Base-by-base conservation (phyloP, 1,140 invertebrate genomes). In the Sogatella furcifera region DNA sequence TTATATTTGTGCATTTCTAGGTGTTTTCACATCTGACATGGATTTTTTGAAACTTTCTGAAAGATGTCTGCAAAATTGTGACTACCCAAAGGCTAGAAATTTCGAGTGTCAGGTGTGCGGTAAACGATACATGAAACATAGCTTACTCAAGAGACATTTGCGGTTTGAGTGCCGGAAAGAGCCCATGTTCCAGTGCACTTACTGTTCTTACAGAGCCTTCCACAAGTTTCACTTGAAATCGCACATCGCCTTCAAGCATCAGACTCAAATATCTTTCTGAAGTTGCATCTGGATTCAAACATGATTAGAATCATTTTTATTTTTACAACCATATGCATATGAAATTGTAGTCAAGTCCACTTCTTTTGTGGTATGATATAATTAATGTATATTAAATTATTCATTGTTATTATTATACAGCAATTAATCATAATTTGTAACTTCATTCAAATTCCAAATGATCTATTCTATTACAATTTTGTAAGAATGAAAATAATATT, bases 151-250 rank as follows among this genome's bases (percentile, higher is more conserved):
- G 21, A 41, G 63, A 24, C 65, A 66, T 57, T 11, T n/a, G 8
- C 46, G 34, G 8, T 46, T 42, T 19, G 80, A 81, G 60, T 82
- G 81, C 62, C 77, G 78, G 2, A 72, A 78, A 21, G 77, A 79
- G 44, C 76, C 77, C 5, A 13, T 14, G 1, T 62, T 69, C 61
- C 52, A 67, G 9, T 73, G 71, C 54, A 68, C 68, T 15, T 57
- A 67, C 53, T 72, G 71, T 59, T 60, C 57, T 34, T 72, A 74
- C 63, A 69, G 59, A 44, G 68, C 69, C 1, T 73, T 74, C 57
- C 70, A 72, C 59, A 74, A 70, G 44, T 71, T 65, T 21, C 72
- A 72, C 49, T 56, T 74, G 43, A 76, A 74, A 62, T 73, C 71
- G 0, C 72, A 74, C 49, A 62, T 74, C 15, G 70, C 69, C 19